A percentile compares a stretch with the other conserved stretches of the same genome.
Conservation (phyloP, 2,113 vertebrate species). For the Chloropsis cyanopogon region DNA sequence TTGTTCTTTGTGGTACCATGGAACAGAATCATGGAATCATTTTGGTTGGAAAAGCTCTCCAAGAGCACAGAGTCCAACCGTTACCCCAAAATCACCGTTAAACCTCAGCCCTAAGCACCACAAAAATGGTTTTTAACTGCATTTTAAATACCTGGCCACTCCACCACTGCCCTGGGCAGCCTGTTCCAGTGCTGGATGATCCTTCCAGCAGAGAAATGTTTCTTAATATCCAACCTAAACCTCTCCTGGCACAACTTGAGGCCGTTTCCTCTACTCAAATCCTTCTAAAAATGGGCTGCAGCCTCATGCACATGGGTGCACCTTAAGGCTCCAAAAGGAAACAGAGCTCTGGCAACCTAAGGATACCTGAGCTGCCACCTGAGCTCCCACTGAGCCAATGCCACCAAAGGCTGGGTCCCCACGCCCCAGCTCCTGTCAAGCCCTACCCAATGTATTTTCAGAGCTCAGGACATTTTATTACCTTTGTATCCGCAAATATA, state of each 20-base stretch:
- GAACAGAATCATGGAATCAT: not conserved
- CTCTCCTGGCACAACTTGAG: not conserved
- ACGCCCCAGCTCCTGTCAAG: not conserved
- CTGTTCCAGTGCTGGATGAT: not conserved
- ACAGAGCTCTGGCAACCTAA: not conserved
- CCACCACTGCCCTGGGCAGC: not conserved
- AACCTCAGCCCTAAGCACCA: not conserved
- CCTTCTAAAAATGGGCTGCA: not conserved
- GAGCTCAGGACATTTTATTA: not conserved
- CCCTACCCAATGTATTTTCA: not conserved
- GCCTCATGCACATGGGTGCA: not conserved
- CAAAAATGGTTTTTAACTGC: not conserved
- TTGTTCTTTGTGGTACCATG: not conserved
- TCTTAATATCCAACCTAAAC: not conserved
- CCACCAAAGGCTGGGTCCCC: not conserved
- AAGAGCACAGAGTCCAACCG: rapidly evolving
- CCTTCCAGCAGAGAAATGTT: not conserved
- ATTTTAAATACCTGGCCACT: not conserved
- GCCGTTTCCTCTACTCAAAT: rapidly evolving
- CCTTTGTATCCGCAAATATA: not conserved
- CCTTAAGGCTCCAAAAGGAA: not conserved
- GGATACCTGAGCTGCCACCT: not conserved
- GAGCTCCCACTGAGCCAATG: not conserved
- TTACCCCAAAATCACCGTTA: not conserved
- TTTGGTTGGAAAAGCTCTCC: not conserved